phyloP scores from a whole-genome alignment of 2,113 vertebrate species.

The Puntigrus tetrazona region DNA sequence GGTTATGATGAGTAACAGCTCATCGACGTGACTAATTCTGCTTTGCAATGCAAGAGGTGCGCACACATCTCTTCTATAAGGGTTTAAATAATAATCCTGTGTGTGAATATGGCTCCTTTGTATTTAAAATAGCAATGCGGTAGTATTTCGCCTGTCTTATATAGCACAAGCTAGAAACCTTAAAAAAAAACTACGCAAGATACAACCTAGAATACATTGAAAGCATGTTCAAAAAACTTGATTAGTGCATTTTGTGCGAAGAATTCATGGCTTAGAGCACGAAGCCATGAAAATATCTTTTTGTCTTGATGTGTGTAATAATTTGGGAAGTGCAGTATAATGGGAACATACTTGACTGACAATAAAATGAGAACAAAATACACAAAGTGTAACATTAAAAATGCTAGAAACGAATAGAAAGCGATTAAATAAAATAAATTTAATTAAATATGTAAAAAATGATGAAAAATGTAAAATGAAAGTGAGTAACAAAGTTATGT shows the following conservation, averaged over 20 bases:
- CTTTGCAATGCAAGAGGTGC: not conserved
- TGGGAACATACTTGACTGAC: not conserved
- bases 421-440: not conserved
- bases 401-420: not conserved
- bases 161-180: not conserved
- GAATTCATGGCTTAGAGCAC: not conserved
- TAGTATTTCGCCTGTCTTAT: not conserved
- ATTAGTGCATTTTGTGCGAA: not conserved
- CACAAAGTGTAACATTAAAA: not conserved
- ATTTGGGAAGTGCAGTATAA: not conserved
- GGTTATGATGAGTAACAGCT: not conserved
- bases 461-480: not conserved
- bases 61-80: not conserved
- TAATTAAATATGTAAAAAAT: not conserved
- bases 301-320: not conserved
- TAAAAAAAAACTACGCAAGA: not conserved
- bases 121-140: not conserved
- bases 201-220: not conserved
- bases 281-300: not conserved
- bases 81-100: not conserved
- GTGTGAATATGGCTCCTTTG: not conserved
- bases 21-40: constrained; percentile 34
- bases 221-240: not conserved
- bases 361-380: not conserved
- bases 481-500: not conserved